Conservation (phyloP, 2,888 invertebrate genomes). For the Spilarctia lutea region DNA sequence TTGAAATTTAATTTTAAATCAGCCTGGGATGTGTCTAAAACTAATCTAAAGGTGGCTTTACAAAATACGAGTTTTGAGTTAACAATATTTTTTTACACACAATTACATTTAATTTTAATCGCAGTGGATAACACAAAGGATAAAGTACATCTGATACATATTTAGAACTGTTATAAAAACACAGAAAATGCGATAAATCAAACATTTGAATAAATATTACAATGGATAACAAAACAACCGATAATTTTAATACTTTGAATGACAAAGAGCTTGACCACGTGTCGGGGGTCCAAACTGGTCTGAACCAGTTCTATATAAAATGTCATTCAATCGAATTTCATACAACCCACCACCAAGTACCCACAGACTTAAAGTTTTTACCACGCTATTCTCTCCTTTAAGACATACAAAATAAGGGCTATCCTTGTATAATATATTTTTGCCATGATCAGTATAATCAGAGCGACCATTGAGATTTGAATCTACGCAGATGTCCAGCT, state of each 20-base stretch:
- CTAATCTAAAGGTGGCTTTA: slow-evolving; percentile 19
- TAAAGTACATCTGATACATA: slow-evolving; percentile 11
- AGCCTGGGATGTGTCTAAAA: slow-evolving; percentile 33
- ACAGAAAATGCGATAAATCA: slow-evolving; percentile 54
- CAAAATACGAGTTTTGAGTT: slow-evolving; percentile 1
- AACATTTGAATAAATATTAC: slow-evolving; percentile 52
- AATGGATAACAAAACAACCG: slow-evolving; percentile 70
- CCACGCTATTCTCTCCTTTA: slow-evolving; percentile 44
- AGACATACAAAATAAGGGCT: slow-evolving; percentile 27
- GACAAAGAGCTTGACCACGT: slow-evolving; percentile 82
- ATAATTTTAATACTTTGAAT: slow-evolving; percentile 79
- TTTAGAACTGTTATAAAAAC: slow-evolving; percentile 22
- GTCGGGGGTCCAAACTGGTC: slow-evolving; percentile 78
- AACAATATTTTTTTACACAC: neutral
- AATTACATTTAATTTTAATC: neutral
- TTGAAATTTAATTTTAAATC: slow-evolving; percentile 53
- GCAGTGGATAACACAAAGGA: slow-evolving; percentile 5
- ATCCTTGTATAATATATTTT: slow-evolving; percentile 23
- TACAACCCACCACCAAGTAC: slow-evolving; percentile 58
- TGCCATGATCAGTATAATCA: slow-evolving; percentile 46
- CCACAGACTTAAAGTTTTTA: slow-evolving; percentile 20
- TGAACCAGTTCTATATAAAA: slow-evolving; percentile 80
- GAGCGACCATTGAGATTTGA: slow-evolving; percentile 61
- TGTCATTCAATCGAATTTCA: slow-evolving; percentile 80
- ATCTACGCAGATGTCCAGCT: slow-evolving; percentile 73